phyloP scores from a whole-genome alignment of 2,113 vertebrate genomes.

The Sterrhoptilus dennistouni region DNA sequence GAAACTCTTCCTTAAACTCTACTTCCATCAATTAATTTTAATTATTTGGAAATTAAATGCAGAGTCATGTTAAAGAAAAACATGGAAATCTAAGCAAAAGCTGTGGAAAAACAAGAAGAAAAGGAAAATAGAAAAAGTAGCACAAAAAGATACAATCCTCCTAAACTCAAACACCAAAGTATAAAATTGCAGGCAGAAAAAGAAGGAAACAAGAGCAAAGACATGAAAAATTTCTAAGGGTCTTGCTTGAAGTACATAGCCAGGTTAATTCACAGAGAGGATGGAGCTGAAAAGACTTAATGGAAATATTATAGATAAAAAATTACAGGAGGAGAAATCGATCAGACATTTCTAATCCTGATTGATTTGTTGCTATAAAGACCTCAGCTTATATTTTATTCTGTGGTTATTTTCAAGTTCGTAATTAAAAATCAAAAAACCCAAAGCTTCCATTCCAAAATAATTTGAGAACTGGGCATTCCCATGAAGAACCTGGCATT shows the following conservation, averaged over 20 bases:
- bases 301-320: conserved; percentile 57
- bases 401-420: conserved; percentile 44
- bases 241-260: background rate
- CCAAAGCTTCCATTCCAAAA: background rate
- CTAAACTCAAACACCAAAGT: background rate
- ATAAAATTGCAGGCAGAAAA: background rate
- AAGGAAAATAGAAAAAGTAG: background rate
- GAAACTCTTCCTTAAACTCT: background rate
- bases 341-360: conserved; percentile 31
- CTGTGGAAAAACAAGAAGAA: background rate
- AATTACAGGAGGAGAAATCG: conserved; percentile 17
- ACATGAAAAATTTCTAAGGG: background rate
- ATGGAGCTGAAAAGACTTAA: conserved; percentile 52
- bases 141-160: background rate
- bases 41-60: background rate
- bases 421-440: background rate
- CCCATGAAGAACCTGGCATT: background rate
- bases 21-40: background rate
- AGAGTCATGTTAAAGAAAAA: background rate
- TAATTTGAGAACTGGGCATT: background rate
- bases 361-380: conserved; percentile 59
- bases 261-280: background rate
- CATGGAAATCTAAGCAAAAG: background rate
- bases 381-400: conserved; percentile 32
- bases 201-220: background rate